These are phyloP conservation scores for Drosophila seclusa DNA, from an alignment of 2,888 invertebrate genomes.

Conservation along the genomic window DNA sequence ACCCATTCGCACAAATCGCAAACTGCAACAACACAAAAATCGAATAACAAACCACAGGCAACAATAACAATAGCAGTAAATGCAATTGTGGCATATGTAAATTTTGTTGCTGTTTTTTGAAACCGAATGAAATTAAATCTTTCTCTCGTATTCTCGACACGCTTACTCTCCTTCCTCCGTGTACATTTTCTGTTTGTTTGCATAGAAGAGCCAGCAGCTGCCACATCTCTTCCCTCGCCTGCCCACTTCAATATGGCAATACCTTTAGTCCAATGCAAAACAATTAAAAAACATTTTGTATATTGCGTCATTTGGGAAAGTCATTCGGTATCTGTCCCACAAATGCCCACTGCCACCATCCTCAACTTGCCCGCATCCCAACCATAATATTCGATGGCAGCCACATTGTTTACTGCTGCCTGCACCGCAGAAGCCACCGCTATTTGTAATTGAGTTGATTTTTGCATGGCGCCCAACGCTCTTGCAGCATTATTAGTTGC, in stretches of 20 bases:
- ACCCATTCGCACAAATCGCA: conserved; percentile 32
- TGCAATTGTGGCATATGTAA: conserved; percentile 70
- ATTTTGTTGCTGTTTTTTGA: conserved; percentile 66
- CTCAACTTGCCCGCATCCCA: conserved; percentile 6
- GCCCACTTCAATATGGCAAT: background rate
- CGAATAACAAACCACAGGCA: conserved; percentile 38
- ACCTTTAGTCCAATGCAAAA: conserved; percentile 50
- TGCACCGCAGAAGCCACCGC: conserved; percentile 49
- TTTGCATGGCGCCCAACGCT: conserved; percentile 29
- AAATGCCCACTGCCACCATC: background rate
- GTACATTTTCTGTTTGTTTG: conserved; percentile 19
- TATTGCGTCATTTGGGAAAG: conserved; percentile 62
- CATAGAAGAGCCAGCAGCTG: conserved; percentile 17
- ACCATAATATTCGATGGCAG: conserved; percentile 40
- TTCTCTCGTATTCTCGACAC: conserved; percentile 38
- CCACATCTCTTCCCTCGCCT: background rate
- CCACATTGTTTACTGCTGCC: conserved; percentile 51
- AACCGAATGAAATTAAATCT: conserved; percentile 77
- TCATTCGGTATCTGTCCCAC: conserved; percentile 53
- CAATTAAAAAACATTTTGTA: conserved; percentile 76
- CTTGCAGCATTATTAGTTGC: conserved; percentile 67
- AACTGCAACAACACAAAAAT: conserved; percentile 9
- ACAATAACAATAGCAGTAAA: conserved; percentile 45
- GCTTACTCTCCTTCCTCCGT: conserved; percentile 10
- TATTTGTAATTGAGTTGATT: conserved; percentile 73